These are phyloP conservation scores for Lithophane semibrunnea DNA, from an alignment of 2,888 invertebrate species.

Conservation along the genomic window DNA sequence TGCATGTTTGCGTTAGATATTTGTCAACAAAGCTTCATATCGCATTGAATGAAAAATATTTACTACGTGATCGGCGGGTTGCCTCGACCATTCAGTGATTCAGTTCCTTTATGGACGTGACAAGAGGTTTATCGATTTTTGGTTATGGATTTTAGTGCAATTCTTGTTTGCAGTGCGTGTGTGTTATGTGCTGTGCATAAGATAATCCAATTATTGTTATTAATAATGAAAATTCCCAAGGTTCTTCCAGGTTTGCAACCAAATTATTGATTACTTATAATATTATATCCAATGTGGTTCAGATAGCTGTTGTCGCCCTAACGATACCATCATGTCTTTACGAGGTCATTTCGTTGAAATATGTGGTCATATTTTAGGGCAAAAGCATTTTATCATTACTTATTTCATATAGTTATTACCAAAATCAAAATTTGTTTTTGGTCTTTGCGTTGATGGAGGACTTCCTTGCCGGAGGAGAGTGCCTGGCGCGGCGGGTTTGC, in stretches of 20 bases:
- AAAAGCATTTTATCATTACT: not conserved
- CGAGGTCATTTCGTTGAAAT: not conserved
- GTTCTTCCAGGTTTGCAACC: constrained; percentile 28
- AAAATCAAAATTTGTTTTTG: constrained; percentile 55
- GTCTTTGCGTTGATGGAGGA: constrained; percentile 76
- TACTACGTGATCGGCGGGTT: constrained; percentile 51
- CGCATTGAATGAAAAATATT: constrained; percentile 73
- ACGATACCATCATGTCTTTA: not conserved
- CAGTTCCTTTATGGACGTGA: constrained; percentile 66
- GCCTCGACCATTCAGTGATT: constrained; percentile 66
- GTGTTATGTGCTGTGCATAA: constrained; percentile 33
- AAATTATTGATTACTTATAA: not conserved
- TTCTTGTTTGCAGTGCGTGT: constrained; percentile 37
- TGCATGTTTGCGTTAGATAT: constrained; percentile 79
- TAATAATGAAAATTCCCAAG: constrained; percentile 34
- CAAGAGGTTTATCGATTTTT: constrained; percentile 44
- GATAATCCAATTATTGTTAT: constrained; percentile 12
- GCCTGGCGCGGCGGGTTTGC: constrained; percentile 73
- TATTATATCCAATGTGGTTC: not conserved
- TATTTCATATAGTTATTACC: not conserved
- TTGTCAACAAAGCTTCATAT: constrained; percentile 82
- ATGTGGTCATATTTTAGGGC: not conserved
- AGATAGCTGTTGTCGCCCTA: not conserved
- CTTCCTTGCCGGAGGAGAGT: constrained; percentile 82
- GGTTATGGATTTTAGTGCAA: constrained; percentile 28